Evolutionary conservation across 2,888 invertebrate species (phyloP), one percentile per base, ranked within the genome.

Genomic region (Pristionchus fissidentatus): DNA sequence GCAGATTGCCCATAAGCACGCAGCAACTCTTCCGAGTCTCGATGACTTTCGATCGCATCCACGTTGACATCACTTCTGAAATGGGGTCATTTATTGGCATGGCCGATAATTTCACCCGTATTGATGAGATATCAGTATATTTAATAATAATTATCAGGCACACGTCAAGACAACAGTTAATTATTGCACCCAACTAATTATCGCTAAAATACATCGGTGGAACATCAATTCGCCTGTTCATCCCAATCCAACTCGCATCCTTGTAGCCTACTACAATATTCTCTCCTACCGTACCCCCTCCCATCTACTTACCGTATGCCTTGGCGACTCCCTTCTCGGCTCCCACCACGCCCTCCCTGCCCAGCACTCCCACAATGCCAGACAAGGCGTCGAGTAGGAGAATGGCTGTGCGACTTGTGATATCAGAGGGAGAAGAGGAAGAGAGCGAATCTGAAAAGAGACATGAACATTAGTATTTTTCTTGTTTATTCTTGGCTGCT

Each of bases 1-100:
- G 79, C 38, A 79, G 41, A 79, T 79, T 79, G 13, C 79, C 79
- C 57, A 79, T 26, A 19, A 79, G 57, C n/a, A 38, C 79, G 49
- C 43, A 41, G 15, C 41, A 35, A 38, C 41, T 35, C 38, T 29
- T 79, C 29, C 41, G 55, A 1, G 57, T 29, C 79, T 79, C 79
- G 35, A 29, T 22, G 0, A 79, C 38, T 41, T 26, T 32, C 8
- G 38, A 41, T 41, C 22, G 55, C 38, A 38, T 57, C 79, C 79
- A 79, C 19, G 15, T 57, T 13, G 22, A 32, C 29, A 41, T 41
- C 32, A 79, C 41, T 79, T 38, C 79, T 79, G 57, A 10, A 79
- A 57, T 19, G 22, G 15, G n/a, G 7, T 38, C 2, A 3, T 3
- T 1, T 3, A 3, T 22, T 5, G n/a, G n/a, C n/a, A n/a, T n/a